Evolutionary conservation across 2,113 vertebrate species (phyloP), one percentile per base, ranked within the genome.

Genomic region (Plecturocebus donacophilus): DNA sequence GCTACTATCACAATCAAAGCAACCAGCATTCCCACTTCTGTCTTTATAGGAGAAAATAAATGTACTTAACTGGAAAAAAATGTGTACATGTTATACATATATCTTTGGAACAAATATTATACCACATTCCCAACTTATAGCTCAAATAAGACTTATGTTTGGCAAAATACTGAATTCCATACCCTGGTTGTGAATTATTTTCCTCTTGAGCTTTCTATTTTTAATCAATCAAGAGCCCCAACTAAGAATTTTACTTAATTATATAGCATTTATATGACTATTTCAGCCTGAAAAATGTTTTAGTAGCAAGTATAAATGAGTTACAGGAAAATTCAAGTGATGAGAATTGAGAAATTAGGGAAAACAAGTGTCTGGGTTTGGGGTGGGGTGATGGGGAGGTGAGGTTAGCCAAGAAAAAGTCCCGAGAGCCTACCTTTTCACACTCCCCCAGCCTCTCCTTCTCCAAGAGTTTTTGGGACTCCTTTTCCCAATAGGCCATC

Each of bases 401-500:
- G 58, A 73, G 54, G 38, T 61, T 3, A 96, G 96, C 38, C 58
- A 73, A 89, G 45, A 64, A 4, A 96, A 91, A 30, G 11, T 64
- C 87, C 40, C 27, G 2, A 42, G 1, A 6, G 64, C 98, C 97
- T 98, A 99, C 99, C 99, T 99, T 99, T 87, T 98, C 98, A 0
- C 98, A 98, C 0, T 98, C 96, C 75, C 99, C 98, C 97, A 99
- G 52, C 49, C 99, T 99, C 98, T 99, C 99, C 90, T 99, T 99
- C 97, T 99, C 99, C 94, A 99, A 97, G 82, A 99, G 98, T 98
- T 99, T 99, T 21, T 96, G 99, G 8, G 99, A 99, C 98, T 99
- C 99, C 13, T 98, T 99, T 98, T 99, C 99, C 99, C 99, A 99
- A 71, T 99, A 99, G 96, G 99, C 99, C 99, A 99, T 99, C 91